These are phyloP conservation scores for Rhaphigaster nebulosa DNA, from an alignment of 2,888 invertebrate genomes.

Conservation along the genomic window DNA sequence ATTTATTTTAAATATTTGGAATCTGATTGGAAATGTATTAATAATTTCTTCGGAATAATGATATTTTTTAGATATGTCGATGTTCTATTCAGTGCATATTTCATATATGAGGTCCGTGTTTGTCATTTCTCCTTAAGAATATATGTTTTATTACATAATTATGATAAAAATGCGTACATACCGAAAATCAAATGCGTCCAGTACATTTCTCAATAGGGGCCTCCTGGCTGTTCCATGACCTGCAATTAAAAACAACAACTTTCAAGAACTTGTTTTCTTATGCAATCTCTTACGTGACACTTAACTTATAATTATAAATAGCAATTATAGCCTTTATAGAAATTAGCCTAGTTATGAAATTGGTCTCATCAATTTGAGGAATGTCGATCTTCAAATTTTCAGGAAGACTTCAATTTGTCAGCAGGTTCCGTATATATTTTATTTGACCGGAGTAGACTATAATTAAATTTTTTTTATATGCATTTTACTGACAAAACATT, in stretches of 20 bases:
- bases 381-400: background rate
- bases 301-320: conserved; percentile 26
- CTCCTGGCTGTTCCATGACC: conserved; percentile 62
- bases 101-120: no score
- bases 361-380: background rate
- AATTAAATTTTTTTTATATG: background rate
- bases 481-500: background rate
- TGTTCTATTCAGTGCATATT: no score
- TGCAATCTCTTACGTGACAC: background rate
- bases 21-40: no score
- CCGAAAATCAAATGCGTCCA: conserved; percentile 64
- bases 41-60: no score
- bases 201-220: conserved; percentile 62
- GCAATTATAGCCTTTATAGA: background rate
- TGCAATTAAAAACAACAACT: conserved; percentile 57
- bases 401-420: background rate
- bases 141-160: background rate
- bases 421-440: background rate
- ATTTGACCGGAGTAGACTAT: background rate
- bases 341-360: conserved; percentile 32
- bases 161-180: conserved; percentile 51
- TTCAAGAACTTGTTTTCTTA: conserved; percentile 34
- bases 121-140: background rate
- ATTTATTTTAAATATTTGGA: no score
- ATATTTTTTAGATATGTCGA: no score